phyloP scores from a whole-genome alignment of 2,797 vertebrate genomes.

The Arremon brunneinucha region DNA sequence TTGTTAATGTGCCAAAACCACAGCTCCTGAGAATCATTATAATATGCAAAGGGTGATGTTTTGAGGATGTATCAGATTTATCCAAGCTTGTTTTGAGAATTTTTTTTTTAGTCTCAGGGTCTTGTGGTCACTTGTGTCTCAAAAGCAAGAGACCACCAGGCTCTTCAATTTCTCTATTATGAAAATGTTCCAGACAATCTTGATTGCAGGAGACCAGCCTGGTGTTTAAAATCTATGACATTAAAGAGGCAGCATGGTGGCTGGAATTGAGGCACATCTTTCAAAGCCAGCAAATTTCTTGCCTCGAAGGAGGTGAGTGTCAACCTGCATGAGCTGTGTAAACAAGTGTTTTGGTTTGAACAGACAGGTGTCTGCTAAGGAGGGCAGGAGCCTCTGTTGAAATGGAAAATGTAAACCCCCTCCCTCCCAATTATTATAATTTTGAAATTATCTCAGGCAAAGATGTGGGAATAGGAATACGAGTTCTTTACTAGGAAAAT shows the following conservation, averaged over 20 bases:
- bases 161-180: neutral
- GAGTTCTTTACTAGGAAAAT: neutral
- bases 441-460: neutral
- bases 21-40: neutral
- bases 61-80: neutral
- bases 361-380: neutral
- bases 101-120: neutral
- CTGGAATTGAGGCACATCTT: neutral
- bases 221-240: neutral
- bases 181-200: neutral
- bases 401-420: neutral
- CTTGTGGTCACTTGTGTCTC: neutral
- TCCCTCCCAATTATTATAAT: neutral
- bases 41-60: neutral
- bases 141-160: neutral
- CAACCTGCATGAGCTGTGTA: neutral
- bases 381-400: neutral
- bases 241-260: neutral
- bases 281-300: neutral
- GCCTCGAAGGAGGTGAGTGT: neutral
- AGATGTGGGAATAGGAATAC: neutral
- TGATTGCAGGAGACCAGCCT: neutral
- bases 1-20: neutral
- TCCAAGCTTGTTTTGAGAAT: neutral
- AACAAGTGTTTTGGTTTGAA: neutral